phyloP scores from a whole-genome alignment of 2,797 vertebrate genomes.

The Mus minutoides region DNA sequence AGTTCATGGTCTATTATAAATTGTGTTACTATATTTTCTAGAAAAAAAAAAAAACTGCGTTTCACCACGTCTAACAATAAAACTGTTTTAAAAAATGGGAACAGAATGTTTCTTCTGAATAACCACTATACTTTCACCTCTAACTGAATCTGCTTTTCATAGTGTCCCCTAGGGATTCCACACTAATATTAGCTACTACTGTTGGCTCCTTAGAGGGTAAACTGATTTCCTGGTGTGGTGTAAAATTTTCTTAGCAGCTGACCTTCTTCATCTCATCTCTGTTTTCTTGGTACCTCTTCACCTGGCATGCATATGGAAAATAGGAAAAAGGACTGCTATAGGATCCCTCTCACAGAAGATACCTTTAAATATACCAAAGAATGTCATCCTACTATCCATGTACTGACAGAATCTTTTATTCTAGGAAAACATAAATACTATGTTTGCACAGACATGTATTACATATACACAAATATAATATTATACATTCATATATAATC shows the following conservation, averaged over 20 bases:
- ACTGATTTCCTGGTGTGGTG: neutral
- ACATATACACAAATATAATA: neutral
- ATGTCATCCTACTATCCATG: neutral
- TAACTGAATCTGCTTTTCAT: neutral
- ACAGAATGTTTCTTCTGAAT: neutral
- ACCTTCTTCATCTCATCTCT: neutral
- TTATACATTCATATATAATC: neutral
- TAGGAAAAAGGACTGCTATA: neutral
- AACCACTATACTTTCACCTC: neutral
- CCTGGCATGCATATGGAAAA: neutral
- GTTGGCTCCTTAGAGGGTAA: neutral
- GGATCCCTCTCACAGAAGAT: neutral
- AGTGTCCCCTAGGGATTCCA: neutral
- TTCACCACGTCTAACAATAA: neutral
- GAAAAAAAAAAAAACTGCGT: neutral
- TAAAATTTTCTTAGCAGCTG: neutral
- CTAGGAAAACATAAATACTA: neutral
- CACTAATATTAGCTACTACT: neutral
- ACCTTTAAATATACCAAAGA: neutral
- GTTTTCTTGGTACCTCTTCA: neutral
- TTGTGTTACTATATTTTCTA: neutral
- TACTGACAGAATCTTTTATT: neutral
- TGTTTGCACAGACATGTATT: neutral
- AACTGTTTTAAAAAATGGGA: neutral
- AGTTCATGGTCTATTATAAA: neutral